Conservation (phyloP, 2,888 invertebrate species). For the Calliphora vomitoria region DNA sequence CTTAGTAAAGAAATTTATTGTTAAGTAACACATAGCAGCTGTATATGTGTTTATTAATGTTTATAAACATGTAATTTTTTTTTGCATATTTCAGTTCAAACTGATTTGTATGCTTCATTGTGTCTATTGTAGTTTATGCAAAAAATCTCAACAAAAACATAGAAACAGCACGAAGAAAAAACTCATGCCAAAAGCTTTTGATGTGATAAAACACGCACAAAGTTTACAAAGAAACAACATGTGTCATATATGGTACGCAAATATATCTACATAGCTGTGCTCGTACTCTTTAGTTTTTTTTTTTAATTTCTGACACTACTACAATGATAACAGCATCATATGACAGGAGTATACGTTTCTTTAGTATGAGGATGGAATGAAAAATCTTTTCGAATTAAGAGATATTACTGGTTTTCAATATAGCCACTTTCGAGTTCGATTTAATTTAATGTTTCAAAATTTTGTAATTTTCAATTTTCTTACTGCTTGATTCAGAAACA, state of each 20-base stretch:
- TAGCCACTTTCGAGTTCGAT: too few species aligned
- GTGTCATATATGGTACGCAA: slow-evolving; percentile 2
- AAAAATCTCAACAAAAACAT: slow-evolving; percentile 4
- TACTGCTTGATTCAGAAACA: too few species aligned
- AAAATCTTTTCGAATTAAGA: neutral
- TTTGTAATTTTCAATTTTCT: too few species aligned
- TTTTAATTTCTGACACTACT: neutral
- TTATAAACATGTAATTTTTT: neutral
- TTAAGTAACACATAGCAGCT: too few species aligned
- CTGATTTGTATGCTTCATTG: slow-evolving; percentile 16
- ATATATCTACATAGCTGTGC: too few species aligned
- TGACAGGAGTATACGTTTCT: neutral
- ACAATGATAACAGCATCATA: slow-evolving; percentile 12
- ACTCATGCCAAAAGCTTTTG: slow-evolving; percentile 2
- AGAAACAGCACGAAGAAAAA: neutral
- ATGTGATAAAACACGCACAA: slow-evolving; percentile 29
- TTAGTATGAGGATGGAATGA: neutral
- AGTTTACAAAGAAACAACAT: slow-evolving; percentile 38
- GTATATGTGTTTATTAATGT: neutral
- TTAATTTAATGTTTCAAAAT: too few species aligned
- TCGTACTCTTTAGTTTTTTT: neutral
- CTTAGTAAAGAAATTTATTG: too few species aligned
- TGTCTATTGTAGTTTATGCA: neutral
- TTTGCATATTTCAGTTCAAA: neutral
- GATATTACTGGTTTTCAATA: too few species aligned